Evolutionary conservation across 2,888 invertebrate species (phyloP).

Genomic region (Lamellibrachia satsuma): DNA sequence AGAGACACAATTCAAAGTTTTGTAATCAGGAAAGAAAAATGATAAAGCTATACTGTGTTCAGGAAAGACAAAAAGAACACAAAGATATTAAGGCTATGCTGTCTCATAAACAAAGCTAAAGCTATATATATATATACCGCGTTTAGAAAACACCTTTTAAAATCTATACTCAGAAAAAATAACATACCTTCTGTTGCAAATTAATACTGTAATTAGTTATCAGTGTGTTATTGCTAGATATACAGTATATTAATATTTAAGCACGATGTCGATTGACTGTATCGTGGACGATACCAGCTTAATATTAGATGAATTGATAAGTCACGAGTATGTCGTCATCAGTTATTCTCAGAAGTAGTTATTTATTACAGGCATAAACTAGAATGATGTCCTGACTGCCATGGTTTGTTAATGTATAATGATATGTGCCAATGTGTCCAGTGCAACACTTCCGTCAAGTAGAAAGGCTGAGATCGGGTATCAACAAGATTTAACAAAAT

Average conservation of each 20-base stretch:
- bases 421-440: no score
- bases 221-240: neutral
- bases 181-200: neutral
- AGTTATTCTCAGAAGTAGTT: neutral
- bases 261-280: neutral
- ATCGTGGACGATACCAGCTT: neutral
- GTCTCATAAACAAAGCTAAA: neutral
- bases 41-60: no score
- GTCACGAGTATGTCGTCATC: neutral
- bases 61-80: no score
- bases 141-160: no score
- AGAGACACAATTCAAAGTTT: no score
- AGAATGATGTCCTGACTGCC: neutral
- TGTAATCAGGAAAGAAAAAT: no score
- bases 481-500: no score
- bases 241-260: neutral
- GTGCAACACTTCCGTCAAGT: no score
- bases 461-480: no score
- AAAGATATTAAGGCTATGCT: no score
- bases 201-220: neutral
- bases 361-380: neutral
- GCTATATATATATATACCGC: neutral
- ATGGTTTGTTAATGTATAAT: no score
- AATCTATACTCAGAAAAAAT: neutral
- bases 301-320: neutral